Evolutionary conservation across 2,797 vertebrate species (phyloP).

Genomic region (Cygnus olor): DNA sequence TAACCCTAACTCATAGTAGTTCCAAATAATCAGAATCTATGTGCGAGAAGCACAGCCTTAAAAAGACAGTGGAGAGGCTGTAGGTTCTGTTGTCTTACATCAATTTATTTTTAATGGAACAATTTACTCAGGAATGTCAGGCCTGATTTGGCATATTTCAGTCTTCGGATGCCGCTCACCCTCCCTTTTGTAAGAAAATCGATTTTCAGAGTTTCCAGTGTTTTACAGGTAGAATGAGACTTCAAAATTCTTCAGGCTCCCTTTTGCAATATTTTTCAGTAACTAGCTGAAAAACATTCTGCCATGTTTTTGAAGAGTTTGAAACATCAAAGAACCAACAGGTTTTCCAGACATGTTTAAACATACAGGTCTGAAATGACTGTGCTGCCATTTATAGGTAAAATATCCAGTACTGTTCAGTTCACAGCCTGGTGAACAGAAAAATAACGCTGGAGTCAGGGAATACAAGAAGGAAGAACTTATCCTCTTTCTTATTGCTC

Average conservation of each 20-base stretch:
- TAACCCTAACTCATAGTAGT: neutral
- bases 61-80: neutral
- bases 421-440: neutral
- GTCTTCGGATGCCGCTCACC: neutral
- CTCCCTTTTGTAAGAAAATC: neutral
- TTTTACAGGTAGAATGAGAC: neutral
- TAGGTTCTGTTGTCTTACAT: neutral
- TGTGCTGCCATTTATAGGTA: neutral
- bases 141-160: neutral
- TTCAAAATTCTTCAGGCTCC: neutral
- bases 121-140: neutral
- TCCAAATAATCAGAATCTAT: neutral
- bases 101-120: neutral
- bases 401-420: neutral
- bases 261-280: neutral
- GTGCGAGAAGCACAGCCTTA: neutral
- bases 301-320: neutral
- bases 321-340: neutral
- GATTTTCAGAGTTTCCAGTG: neutral
- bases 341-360: neutral
- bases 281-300: neutral
- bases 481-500: neutral
- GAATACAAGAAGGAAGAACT: neutral
- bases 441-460: neutral
- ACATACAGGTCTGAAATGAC: neutral